These are phyloP conservation scores for Carpatolechia fugitivella DNA, from an alignment of 2,888 invertebrate species.

Conservation along the genomic window DNA sequence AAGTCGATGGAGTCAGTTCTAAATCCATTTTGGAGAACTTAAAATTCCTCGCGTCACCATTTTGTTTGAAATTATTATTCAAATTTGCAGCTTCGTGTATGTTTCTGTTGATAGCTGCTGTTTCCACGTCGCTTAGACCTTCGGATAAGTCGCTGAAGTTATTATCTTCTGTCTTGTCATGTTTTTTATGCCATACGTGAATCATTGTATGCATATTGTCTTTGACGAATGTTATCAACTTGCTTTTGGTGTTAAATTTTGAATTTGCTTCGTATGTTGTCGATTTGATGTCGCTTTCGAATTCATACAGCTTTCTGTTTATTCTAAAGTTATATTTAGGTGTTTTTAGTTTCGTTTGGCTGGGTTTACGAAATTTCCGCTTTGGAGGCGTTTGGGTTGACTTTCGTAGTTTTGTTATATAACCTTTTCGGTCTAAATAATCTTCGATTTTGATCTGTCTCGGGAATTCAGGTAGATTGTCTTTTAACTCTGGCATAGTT, in stretches of 20 bases:
- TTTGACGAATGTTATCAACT: constrained; percentile 38
- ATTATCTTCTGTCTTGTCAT: constrained; percentile 1
- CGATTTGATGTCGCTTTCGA: constrained; percentile 40
- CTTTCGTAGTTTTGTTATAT: constrained; percentile 47
- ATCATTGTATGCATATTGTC: constrained; percentile 31
- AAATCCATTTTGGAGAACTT: constrained; percentile 53
- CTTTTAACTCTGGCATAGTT: constrained; percentile 66
- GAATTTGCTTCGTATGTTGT: constrained; percentile 44
- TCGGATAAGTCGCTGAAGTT: constrained; percentile 36
- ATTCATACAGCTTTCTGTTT: constrained; percentile 36
- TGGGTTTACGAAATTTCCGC: constrained; percentile 35
- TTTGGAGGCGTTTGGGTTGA: constrained; percentile 20
- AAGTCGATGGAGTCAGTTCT: constrained; percentile 51
- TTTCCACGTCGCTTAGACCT: constrained; percentile 38
- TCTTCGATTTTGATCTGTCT: constrained; percentile 61
- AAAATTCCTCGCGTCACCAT: constrained; percentile 24
- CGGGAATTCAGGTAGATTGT: constrained; percentile 63
- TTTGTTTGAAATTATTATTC: constrained; percentile 12
- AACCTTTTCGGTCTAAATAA: constrained; percentile 48
- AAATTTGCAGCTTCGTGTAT: constrained; percentile 31
- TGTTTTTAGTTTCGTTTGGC: constrained; percentile 21
- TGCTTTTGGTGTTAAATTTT: constrained; percentile 41
- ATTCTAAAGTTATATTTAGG: constrained; percentile 35
- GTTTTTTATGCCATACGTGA: constrained; percentile 47
- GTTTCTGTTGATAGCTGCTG: constrained; percentile 30